These are phyloP conservation scores for Noctua janthe DNA, from an alignment of 2,888 invertebrate species.

Conservation along the genomic window DNA sequence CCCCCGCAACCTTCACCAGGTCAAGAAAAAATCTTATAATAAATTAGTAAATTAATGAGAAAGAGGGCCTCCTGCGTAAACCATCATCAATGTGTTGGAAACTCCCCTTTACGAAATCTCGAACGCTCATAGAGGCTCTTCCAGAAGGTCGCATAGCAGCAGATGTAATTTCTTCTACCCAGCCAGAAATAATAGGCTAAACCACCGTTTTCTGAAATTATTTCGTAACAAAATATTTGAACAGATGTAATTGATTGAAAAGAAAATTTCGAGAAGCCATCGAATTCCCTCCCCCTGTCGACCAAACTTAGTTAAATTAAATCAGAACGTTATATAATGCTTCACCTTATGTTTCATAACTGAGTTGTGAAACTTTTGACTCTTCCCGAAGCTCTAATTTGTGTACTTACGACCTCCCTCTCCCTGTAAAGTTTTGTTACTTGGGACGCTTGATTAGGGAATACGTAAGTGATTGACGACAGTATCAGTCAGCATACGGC, in stretches of 20 bases:
- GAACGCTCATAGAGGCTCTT: background rate
- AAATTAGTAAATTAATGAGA: background rate
- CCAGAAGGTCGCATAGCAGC: background rate
- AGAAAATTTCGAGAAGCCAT: conserved; percentile 37
- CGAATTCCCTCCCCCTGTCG: conserved; percentile 3
- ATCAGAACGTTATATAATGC: conserved; percentile 48
- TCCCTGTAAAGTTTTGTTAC: conserved; percentile 22
- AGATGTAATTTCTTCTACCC: conserved; percentile 7
- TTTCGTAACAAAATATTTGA: conserved; percentile 36
- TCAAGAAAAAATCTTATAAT: too few relatives aligned
- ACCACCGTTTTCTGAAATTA: conserved; percentile 21
- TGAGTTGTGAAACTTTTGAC: conserved; percentile 53
- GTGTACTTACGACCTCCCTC: conserved; percentile 19
- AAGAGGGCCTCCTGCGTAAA: background rate
- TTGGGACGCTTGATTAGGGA: conserved; percentile 12
- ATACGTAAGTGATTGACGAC: background rate
- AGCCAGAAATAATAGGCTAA: conserved; percentile 1
- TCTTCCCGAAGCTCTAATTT: conserved; percentile 45
- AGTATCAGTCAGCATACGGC: conserved; percentile 10
- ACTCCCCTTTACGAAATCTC: background rate
- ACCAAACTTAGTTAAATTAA: conserved; percentile 40
- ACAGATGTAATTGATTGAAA: conserved; percentile 22
- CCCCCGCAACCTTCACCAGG: too few relatives aligned
- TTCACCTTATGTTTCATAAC: conserved; percentile 49
- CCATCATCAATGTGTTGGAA: background rate